These are phyloP conservation scores for Heterohyrax brucei DNA, from an alignment of 2,797 vertebrate species.

Conservation along the genomic window DNA sequence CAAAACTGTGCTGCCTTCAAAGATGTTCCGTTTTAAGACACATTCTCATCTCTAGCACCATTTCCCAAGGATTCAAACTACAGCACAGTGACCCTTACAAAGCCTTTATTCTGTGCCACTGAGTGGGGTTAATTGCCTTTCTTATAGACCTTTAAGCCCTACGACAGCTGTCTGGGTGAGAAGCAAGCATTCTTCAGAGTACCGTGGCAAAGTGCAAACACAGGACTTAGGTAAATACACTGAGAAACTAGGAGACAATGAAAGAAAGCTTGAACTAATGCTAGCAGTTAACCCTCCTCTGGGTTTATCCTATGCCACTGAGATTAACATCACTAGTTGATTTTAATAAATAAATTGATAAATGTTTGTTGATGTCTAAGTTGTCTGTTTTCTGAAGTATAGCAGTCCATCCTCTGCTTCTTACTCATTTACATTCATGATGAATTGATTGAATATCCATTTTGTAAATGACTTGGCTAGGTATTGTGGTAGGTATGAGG, in stretches of 20 bases:
- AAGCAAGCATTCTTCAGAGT: background rate
- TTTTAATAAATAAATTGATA: conserved; percentile 52
- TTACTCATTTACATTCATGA: conserved; percentile 53
- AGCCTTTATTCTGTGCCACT: background rate
- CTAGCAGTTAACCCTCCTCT: background rate
- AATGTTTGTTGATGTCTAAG: conserved; percentile 41
- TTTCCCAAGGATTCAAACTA: background rate
- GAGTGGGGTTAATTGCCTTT: background rate
- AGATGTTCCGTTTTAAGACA: background rate
- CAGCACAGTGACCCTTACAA: background rate
- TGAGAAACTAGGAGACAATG: conserved; percentile 20
- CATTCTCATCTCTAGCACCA: background rate
- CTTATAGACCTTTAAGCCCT: background rate
- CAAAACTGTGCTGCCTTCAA: background rate
- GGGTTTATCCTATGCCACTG: background rate
- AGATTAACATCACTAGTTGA: conserved; percentile 1
- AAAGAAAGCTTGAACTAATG: background rate
- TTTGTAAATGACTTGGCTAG: conserved; percentile 47
- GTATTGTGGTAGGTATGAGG: background rate
- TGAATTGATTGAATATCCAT: conserved; percentile 46
- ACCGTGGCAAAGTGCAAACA: background rate
- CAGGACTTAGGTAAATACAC: background rate
- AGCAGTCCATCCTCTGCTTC: conserved; percentile 26
- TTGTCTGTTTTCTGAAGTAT: background rate
- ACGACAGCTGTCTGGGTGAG: background rate